These are phyloP conservation scores for Xanthostigma xanthostigma DNA, from an alignment of 2,888 invertebrate species.

Conservation along the genomic window DNA sequence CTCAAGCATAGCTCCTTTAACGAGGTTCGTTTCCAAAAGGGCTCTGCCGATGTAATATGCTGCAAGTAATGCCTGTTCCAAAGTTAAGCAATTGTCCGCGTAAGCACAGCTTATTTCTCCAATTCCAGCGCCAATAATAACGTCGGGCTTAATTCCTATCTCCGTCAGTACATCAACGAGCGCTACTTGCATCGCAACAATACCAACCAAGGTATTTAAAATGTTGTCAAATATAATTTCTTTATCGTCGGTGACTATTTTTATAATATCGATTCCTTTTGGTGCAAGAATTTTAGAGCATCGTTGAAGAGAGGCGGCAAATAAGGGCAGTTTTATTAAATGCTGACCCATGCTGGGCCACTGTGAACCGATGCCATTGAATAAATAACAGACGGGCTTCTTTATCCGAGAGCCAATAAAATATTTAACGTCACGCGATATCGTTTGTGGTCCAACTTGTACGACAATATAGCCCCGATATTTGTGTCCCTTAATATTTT, in stretches of 20 bases:
- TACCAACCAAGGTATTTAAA: constrained; percentile 40
- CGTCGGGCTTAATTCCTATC: constrained; percentile 67
- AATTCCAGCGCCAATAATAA: constrained; percentile 85
- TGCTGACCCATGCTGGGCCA: constrained; percentile 47
- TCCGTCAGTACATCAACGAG: constrained; percentile 67
- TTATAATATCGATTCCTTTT: constrained; percentile 35
- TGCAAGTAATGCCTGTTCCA: constrained; percentile 41
- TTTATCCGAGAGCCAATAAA: constrained; percentile 19
- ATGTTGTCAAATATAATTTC: constrained; percentile 32
- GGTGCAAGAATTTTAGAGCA: constrained; percentile 34
- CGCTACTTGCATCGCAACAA: constrained; percentile 50
- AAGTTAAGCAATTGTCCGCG: constrained; percentile 44
- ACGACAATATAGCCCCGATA: constrained; percentile 60
- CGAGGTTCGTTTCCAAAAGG: constrained; percentile 25
- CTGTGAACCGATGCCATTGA: constrained; percentile 53
- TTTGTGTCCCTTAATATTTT: constrained; percentile 43
- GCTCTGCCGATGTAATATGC: constrained; percentile 41
- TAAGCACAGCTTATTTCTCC: constrained; percentile 61
- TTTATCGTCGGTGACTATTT: constrained; percentile 33
- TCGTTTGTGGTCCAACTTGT: constrained; percentile 16
- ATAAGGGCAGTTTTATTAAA: constrained; percentile 39
- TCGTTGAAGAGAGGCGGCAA: constrained; percentile 36
- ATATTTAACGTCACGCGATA: constrained; percentile 39
- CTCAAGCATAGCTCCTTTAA: constrained; percentile 66
- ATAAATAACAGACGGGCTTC: constrained; percentile 46